phyloP scores from a whole-genome alignment of 2,888 invertebrate genomes.

The Hemaris fuciformis region DNA sequence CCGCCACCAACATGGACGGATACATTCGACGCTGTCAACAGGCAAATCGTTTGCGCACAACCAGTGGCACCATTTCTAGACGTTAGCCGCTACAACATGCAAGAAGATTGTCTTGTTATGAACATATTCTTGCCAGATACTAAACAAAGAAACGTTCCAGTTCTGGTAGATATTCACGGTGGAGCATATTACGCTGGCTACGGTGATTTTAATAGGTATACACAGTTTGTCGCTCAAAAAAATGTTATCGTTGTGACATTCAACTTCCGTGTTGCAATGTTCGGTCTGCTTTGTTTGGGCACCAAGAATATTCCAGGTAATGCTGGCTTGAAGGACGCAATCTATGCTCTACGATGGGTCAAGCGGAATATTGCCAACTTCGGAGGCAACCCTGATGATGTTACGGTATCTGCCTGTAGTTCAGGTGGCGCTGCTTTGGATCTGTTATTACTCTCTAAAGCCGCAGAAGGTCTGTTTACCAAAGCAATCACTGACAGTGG shows the following conservation, averaged over 20 bases:
- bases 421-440: conserved; percentile 36
- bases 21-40: conserved; percentile 10
- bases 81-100: conserved; percentile 8
- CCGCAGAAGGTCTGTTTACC: conserved; percentile 21
- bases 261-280: conserved; percentile 39
- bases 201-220: conserved; percentile 28
- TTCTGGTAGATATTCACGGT: conserved; percentile 56
- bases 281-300: conserved; percentile 41
- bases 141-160: conserved; percentile 34
- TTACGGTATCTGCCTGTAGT: conserved; percentile 40
- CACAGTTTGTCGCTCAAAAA: conserved; percentile 33
- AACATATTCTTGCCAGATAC: conserved; percentile 39
- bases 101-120: conserved; percentile 40
- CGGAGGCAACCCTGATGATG: conserved; percentile 45
- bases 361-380: conserved; percentile 40
- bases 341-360: conserved; percentile 43
- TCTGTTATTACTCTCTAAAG: conserved; percentile 34
- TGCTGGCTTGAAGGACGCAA: conserved; percentile 49
- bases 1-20: conserved; percentile 9
- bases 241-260: conserved; percentile 38
- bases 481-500: conserved; percentile 24
- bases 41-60: conserved; percentile 7
- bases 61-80: not conserved
- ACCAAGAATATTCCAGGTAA: conserved; percentile 45
- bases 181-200: conserved; percentile 50